Evolutionary conservation across 2,113 vertebrate species (phyloP), one percentile per base, ranked within the genome.

Genomic region (Cyprinodon tularosa): DNA sequence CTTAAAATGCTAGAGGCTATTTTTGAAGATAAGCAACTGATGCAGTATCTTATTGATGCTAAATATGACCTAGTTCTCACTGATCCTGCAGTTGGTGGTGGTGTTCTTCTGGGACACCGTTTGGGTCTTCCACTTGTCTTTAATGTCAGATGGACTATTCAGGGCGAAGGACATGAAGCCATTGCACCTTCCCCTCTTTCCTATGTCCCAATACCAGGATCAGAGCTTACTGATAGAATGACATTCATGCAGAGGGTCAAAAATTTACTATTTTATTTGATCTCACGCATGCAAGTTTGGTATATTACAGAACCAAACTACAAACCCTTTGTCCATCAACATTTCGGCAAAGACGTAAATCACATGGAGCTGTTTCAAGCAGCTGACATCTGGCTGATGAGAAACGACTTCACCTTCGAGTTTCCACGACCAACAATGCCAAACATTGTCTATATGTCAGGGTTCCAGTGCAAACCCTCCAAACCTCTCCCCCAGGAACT

Each of bases 381-480:
- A 0, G 91, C 91, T 0, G 90, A 91, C 65, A 90, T 92, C 72
- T 92, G 89, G 90, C 68, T 92, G 22, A 92, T 92, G 91, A 90
- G 91, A 59, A 92, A 84, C 1, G 90, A 91, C 64, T 92, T 92
- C 47, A 86, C 77, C 4, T 91, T 92, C 15, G 91, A 92, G 71
- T 92, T 86, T 6, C 90, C 91, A 0, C 72, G 90, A n/a, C 91
- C 90, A n/a, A 91, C 89, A 3, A 91, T 91, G 90, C 90, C 91
- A 66, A 92, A 92, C 11, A 2, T 92, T 0, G 15, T 91, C 62
- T 91, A 92, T 75, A 92, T 92, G 80, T 77, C 84, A n/a, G 91
- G 91, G 17, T 92, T 92, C 62, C 91, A 92, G 62, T 92, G 91
- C 83, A 91, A 91, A 80, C 82, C 88, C n/a, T 74, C 91, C 61